phyloP scores from a whole-genome alignment of 2,797 vertebrate genomes.

The Gymnoscopelus microlampas region DNA sequence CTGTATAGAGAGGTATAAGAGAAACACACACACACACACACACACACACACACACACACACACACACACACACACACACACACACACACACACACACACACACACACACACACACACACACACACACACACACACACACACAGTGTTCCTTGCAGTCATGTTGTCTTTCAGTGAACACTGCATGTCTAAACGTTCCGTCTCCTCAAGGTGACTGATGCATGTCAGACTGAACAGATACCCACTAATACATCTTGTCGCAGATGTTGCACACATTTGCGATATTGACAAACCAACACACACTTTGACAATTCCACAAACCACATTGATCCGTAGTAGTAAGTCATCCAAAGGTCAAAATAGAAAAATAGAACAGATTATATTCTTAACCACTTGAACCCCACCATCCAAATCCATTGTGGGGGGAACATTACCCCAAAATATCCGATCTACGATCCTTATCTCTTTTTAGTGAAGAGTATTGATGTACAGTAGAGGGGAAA shows the following conservation, averaged over 20 bases:
- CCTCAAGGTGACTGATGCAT: neutral
- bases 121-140: conserved; percentile 13
- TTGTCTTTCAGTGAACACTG: conserved; percentile 4
- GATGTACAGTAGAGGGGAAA: too few relatives aligned
- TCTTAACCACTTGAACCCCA: too few relatives aligned
- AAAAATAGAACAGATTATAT: too few relatives aligned
- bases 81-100: conserved; percentile 12
- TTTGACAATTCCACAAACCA: conserved; percentile 7
- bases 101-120: conserved; percentile 5
- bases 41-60: conserved; percentile 22
- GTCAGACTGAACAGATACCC: conserved; percentile 6
- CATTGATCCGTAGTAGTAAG: neutral
- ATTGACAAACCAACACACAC: conserved; percentile 5
- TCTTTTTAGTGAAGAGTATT: too few relatives aligned
- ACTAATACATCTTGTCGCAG: conserved; percentile 8
- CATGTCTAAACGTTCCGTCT: neutral
- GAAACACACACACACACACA: conserved; percentile 26
- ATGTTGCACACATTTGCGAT: conserved; percentile 4
- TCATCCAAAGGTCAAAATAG: too few relatives aligned
- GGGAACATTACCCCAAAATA: too few relatives aligned
- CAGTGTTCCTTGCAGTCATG: neutral
- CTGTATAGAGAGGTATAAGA: conserved; percentile 30
- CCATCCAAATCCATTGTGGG: too few relatives aligned
- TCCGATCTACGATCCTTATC: too few relatives aligned
- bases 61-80: conserved; percentile 13